Conservation (phyloP, 2,888 invertebrate species). For the Koerneria pararmatus region DNA sequence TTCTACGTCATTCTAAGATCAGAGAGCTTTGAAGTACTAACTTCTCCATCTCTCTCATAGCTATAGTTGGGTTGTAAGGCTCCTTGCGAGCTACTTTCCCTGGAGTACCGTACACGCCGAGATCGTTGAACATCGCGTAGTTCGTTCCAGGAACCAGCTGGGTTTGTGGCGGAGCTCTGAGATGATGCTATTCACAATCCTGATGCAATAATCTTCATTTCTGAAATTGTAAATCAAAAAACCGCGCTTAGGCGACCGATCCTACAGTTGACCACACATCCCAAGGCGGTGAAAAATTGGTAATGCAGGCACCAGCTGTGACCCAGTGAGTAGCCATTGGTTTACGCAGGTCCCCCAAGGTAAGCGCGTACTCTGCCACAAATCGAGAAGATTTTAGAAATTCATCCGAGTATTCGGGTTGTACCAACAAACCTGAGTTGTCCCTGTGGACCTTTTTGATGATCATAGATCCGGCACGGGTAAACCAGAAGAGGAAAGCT, state of each 20-base stretch:
- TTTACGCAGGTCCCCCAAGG: no score
- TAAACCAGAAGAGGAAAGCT: slow-evolving; percentile 69
- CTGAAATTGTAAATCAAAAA: not conserved
- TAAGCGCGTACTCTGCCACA: no score
- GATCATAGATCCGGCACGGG: slow-evolving; percentile 71
- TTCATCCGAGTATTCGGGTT: no score
- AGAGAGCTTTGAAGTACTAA: slow-evolving; percentile 27
- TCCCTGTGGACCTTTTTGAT: slow-evolving; percentile 63
- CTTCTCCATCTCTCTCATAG: slow-evolving; percentile 72
- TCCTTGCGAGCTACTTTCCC: slow-evolving; percentile 65
- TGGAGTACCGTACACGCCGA: slow-evolving; percentile 72
- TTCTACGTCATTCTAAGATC: not conserved
- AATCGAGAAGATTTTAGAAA: no score
- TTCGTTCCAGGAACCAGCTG: slow-evolving; percentile 69
- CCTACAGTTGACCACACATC: no score
- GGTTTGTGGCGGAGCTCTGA: slow-evolving; percentile 64
- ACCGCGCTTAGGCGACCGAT: no score
- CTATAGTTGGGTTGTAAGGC: slow-evolving; percentile 69
- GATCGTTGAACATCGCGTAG: slow-evolving; percentile 71
- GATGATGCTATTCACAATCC: not conserved
- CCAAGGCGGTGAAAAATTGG: no score
- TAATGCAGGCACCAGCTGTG: no score
- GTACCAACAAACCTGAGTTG: slow-evolving; percentile 44
- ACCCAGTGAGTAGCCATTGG: no score
- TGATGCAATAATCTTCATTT: no score